Conservation (phyloP, 2,113 vertebrate genomes). For the Mus spicilegus region DNA sequence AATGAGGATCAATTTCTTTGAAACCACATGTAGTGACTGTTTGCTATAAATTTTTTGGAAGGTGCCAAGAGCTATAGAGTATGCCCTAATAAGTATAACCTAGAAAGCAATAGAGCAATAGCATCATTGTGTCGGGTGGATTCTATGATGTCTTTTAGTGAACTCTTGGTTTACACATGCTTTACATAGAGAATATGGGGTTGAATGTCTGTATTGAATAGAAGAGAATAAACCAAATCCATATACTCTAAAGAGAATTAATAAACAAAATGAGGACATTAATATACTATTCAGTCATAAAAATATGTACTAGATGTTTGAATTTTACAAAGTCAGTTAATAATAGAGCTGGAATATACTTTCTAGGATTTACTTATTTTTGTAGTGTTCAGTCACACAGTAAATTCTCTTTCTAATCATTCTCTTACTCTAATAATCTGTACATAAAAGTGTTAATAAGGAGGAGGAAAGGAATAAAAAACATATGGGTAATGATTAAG, state of each 20-base stretch:
- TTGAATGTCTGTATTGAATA: not conserved
- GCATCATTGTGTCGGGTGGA: not conserved
- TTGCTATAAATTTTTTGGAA: not conserved
- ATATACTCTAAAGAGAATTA: not conserved
- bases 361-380: not conserved
- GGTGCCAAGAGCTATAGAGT: not conserved
- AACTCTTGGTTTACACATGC: not conserved
- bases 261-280: not conserved
- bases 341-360: not conserved
- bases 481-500: not conserved
- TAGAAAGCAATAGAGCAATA: not conserved
- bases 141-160: not conserved
- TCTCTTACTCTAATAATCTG: not conserved
- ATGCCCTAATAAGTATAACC: not conserved
- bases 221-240: not conserved
- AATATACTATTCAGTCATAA: not conserved
- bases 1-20: not conserved
- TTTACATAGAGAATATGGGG: not conserved
- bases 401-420: not conserved
- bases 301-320: not conserved
- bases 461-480: not conserved
- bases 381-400: not conserved
- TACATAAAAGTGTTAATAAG: not conserved
- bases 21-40: not conserved
- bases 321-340: not conserved